Percentiles rank a stretch among this genome's conserved stretches.
phyloP scores from a whole-genome alignment of 2,797 vertebrate genomes.

The Sus cebifrons region DNA sequence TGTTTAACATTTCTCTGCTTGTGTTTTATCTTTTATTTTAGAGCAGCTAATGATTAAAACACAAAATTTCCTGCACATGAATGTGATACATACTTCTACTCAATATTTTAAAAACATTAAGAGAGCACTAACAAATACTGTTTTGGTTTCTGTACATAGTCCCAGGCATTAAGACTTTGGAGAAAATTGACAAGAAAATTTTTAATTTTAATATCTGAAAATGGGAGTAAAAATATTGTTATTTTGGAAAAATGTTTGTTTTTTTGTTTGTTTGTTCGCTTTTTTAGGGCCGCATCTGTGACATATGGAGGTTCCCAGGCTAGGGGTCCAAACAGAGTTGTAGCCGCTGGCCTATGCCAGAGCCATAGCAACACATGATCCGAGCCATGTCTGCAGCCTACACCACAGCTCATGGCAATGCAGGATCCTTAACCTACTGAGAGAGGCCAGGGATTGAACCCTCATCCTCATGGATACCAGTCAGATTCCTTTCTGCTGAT shows the following conservation, averaged over 20 bases:
- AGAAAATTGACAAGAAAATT: not conserved
- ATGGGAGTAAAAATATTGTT: not conserved
- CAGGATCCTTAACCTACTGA: no score
- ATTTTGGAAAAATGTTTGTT: not conserved
- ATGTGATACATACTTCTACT: not conserved
- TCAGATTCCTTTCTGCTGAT: no score
- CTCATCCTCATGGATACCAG: no score
- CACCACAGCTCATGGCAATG: no score
- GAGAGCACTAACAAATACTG: not conserved
- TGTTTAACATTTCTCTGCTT: not conserved
- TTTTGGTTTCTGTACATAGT: constrained; percentile 9
- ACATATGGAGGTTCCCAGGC: no score
- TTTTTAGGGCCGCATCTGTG: no score
- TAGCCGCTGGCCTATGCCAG: no score
- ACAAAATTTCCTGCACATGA: not conserved
- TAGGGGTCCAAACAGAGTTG: no score
- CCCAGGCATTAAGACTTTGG: not conserved
- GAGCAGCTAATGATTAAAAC: constrained; percentile 24
- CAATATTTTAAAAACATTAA: not conserved
- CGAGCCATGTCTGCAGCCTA: no score
- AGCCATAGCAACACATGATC: no score
- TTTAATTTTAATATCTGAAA: constrained; percentile 18
- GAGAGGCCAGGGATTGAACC: no score
- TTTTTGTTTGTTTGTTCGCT: no score
- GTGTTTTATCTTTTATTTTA: not conserved